phyloP scores from a whole-genome alignment of 2,113 vertebrate genomes.

The Psilopogon haemacephalus region DNA sequence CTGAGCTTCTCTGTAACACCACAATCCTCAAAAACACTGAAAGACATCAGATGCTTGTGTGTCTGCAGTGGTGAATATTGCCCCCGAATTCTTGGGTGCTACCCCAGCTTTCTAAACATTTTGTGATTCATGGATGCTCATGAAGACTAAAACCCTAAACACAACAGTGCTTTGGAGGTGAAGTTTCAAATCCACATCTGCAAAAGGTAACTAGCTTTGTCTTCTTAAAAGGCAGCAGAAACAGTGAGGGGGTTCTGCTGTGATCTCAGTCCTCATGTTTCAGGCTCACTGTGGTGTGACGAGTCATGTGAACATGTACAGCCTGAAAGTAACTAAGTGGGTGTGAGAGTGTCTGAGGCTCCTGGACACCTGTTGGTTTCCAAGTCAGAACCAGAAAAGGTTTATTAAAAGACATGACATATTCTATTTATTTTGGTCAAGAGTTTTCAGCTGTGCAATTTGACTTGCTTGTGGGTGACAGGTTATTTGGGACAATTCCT shows the following conservation, averaged over 20 bases:
- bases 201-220: background rate
- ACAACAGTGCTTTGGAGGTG: fast-evolving
- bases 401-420: background rate
- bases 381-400: background rate
- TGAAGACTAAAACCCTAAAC: background rate
- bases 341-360: background rate
- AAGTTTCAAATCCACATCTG: background rate
- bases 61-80: background rate
- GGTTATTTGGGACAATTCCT: background rate
- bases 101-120: background rate
- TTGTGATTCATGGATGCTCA: background rate
- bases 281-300: background rate
- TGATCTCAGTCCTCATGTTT: background rate
- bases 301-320: background rate
- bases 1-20: background rate
- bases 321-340: background rate
- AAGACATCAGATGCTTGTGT: background rate
- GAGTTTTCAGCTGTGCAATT: background rate
- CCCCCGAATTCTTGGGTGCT: background rate
- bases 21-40: background rate
- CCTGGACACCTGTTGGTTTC: slow-evolving; percentile 35
- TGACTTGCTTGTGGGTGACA: slow-evolving; percentile 18
- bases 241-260: background rate
- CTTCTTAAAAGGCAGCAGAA: background rate
- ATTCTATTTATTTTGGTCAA: background rate